Conservation (phyloP, 1,140 invertebrate genomes). For the Tetramorium parvispinum region DNA sequence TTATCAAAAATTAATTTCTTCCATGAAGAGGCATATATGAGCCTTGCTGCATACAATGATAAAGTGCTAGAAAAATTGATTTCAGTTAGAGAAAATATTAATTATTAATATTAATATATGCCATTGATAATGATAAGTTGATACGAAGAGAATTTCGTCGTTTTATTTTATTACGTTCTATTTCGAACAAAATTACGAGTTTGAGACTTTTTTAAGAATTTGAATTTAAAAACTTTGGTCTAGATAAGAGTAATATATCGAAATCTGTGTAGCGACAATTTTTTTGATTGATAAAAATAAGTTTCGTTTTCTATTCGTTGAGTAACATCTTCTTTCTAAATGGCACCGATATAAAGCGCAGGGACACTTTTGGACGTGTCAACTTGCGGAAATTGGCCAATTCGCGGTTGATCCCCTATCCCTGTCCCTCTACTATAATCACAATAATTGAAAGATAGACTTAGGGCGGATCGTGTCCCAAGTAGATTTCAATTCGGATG, state of each 20-base stretch:
- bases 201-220: neutral
- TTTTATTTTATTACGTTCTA: neutral
- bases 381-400: neutral
- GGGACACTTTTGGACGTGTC: neutral
- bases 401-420: neutral
- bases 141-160: neutral
- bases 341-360: neutral
- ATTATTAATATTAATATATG: neutral
- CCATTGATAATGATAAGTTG: neutral
- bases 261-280: neutral
- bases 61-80: no score
- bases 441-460: conserved; percentile 7
- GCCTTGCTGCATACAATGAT: no score
- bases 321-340: neutral
- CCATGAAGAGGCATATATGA: no score
- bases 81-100: no score
- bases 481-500: conserved; percentile 69
- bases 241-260: neutral
- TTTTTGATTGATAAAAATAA: neutral
- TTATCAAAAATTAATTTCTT: no score
- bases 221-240: neutral
- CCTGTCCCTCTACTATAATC: neutral
- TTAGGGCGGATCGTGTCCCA: conserved; percentile 14
- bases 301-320: neutral
- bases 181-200: neutral